Percentiles rank a stretch among this genome's conserved stretches.
These are phyloP conservation scores for Amblyopsis rosae DNA, from an alignment of 2,113 vertebrate species.

Conservation along the genomic window DNA sequence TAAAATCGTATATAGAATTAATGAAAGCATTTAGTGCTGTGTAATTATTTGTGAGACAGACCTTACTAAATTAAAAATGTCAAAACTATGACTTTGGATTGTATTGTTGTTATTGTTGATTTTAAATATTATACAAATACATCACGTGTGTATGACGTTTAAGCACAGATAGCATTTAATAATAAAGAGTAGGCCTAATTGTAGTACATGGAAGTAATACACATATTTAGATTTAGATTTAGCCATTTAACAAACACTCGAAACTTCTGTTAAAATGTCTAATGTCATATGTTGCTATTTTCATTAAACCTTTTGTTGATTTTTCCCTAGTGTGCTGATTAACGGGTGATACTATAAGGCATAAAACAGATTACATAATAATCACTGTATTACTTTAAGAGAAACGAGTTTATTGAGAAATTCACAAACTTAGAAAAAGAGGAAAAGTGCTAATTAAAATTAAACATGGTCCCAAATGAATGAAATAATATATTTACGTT, in stretches of 20 bases:
- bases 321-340: not conserved
- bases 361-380: conserved; percentile 58
- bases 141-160: not conserved
- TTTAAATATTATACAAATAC: not conserved
- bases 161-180: not conserved
- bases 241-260: too few relatives aligned
- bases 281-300: too few relatives aligned
- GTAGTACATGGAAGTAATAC: too few relatives aligned
- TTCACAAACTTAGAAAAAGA: conserved; percentile 74
- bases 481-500: conserved; percentile 71
- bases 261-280: too few relatives aligned
- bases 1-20: too few relatives aligned
- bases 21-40: too few relatives aligned
- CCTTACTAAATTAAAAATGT: not conserved
- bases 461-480: conserved; percentile 75
- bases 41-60: not conserved
- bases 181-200: too few relatives aligned
- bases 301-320: too few relatives aligned
- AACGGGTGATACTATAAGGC: conserved; percentile 23
- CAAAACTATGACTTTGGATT: not conserved
- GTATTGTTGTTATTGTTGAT: not conserved
- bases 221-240: too few relatives aligned
- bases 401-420: conserved; percentile 82
- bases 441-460: conserved; percentile 79
- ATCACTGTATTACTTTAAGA: conserved; percentile 66